Evolutionary conservation across 2,888 invertebrate species (phyloP), one percentile per base, ranked within the genome.

Genomic region (Junonia oenone): DNA sequence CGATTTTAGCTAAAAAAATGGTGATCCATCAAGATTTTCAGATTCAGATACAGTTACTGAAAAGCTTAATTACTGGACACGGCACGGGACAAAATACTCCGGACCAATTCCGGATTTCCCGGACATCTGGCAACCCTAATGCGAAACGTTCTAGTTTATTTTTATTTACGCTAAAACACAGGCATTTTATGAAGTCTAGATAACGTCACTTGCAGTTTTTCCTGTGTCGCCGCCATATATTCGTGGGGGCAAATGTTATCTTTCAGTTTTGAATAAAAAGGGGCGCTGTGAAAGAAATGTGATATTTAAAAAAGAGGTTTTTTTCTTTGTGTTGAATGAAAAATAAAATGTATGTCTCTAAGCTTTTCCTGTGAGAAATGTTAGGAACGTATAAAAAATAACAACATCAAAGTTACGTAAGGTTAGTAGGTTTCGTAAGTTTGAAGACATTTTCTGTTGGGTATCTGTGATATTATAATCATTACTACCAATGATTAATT

Each of bases 161-260:
- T 58, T 58, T 57, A 51, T 62, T 62, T 54, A 15, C 38, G 46
- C 55, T 54, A 62, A 56, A 61, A 55, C 51, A 55, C 48, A 49
- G 46, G 53, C 48, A 50, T 52, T 55, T 58, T 55, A 55, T 56
- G 55, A 55, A 57, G 57, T 14, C 31, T 35, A 59, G 62, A 62
- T 62, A 62, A 62, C 53, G 62, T 58, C 62, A 58, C 45, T 46
- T 56, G 46, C 64, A 61, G 55, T 58, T 63, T 56, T 61, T 50
- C 45, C 40, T 48, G 40, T 56, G 64, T 63, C 61, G 58, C 51
- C 61, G 59, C 53, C 61, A 58, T 46, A 56, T 49, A 52, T 53
- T 48, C 50, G 57, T 55, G 62, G 49, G 52, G 55, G 58, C 19
- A 58, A 61, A 61, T 58, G 61, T 58, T 56, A 56, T 60, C 60